A percentile compares a stretch with the other conserved stretches of the same genome.
These are phyloP conservation scores for Muscina levida DNA, from an alignment of 2,888 invertebrate species.

Conservation along the genomic window DNA sequence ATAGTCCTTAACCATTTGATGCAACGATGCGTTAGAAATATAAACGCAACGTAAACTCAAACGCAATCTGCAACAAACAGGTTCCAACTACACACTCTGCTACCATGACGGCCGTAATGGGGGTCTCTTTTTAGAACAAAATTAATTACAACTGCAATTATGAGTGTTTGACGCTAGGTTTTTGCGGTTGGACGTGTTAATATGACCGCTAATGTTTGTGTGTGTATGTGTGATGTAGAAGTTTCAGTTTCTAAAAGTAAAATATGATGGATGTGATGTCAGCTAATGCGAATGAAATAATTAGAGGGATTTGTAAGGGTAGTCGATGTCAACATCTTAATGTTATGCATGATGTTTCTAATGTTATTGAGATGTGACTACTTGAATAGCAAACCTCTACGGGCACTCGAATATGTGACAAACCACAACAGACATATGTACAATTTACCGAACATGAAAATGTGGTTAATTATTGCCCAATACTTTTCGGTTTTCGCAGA, in stretches of 20 bases:
- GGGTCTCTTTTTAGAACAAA: constrained; percentile 11
- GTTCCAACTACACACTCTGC: not conserved
- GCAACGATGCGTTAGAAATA: not conserved
- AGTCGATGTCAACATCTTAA: too few species aligned
- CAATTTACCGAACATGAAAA: too few species aligned
- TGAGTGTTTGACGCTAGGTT: constrained; percentile 35
- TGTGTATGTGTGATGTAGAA: not conserved
- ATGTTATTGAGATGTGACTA: too few species aligned
- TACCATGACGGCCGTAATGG: not conserved
- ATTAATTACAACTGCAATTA: constrained; percentile 38
- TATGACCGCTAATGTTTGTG: constrained; percentile 45
- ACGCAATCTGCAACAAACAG: not conserved
- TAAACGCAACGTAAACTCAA: not conserved
- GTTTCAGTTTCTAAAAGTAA: not conserved
- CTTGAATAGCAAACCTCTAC: too few species aligned
- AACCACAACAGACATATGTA: too few species aligned
- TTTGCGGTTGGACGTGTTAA: constrained; percentile 54
- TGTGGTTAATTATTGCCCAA: too few species aligned
- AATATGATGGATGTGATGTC: too few species aligned
- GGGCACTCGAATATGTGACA: too few species aligned
- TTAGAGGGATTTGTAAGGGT: too few species aligned
- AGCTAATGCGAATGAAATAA: not conserved
- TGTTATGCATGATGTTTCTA: too few species aligned
- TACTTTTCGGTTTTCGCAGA: too few species aligned
- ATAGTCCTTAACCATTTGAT: not conserved